Percentiles rank a stretch among this genome's conserved stretches.
These are phyloP conservation scores for Pseudocheirus occidentalis DNA, from an alignment of 2,797 vertebrate genomes.

Conservation along the genomic window DNA sequence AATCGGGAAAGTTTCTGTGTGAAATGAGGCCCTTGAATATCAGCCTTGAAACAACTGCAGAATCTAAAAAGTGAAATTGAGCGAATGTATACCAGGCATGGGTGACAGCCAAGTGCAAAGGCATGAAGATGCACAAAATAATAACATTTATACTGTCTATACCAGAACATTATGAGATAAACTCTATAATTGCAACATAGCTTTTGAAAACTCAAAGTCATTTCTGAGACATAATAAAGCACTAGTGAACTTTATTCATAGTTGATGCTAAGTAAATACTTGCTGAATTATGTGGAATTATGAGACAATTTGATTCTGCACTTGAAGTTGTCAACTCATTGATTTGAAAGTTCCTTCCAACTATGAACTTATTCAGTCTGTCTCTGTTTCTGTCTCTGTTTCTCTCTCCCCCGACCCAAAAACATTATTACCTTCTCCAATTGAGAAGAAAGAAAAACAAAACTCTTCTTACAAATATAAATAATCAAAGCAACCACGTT, in stretches of 20 bases:
- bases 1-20: neutral
- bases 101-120: neutral
- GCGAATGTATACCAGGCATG: neutral
- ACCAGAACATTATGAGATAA: neutral
- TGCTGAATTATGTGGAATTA: neutral
- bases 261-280: neutral
- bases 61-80: neutral
- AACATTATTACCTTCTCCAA: too few relatives aligned
- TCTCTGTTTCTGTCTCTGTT: neutral
- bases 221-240: neutral
- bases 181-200: neutral
- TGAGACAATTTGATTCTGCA: neutral
- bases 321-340: neutral
- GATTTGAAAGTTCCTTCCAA: neutral
- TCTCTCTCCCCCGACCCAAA: too few relatives aligned
- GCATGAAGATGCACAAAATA: neutral
- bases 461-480: too few relatives aligned
- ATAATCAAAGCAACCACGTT: too few relatives aligned
- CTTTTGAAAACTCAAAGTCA: neutral
- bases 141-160: neutral
- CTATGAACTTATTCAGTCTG: neutral
- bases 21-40: neutral
- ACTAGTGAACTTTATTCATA: neutral
- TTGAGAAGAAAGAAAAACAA: too few relatives aligned
- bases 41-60: neutral